Conservation (phyloP, 2,797 vertebrate species). For the Pseudochirops cupreus region DNA sequence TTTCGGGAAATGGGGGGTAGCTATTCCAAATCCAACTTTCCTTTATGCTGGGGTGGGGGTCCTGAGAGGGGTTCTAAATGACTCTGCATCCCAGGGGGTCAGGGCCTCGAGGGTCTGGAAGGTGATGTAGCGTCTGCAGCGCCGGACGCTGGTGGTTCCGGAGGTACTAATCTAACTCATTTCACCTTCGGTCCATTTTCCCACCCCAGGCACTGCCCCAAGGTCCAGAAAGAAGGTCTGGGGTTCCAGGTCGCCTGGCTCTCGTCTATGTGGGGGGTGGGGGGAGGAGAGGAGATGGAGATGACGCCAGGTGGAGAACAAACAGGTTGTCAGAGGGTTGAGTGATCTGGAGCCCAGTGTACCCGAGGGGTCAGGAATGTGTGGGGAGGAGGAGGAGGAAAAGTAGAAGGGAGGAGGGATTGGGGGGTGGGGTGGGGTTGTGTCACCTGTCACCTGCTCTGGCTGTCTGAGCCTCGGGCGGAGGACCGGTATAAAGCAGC, state of each 20-base stretch:
- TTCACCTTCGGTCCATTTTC: neutral
- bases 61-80: neutral
- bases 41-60: neutral
- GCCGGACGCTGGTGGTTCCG: neutral
- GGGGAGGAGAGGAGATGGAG: slow-evolving; percentile 34
- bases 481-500: slow-evolving; percentile 77
- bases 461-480: slow-evolving; percentile 53
- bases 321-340: slow-evolving; percentile 61
- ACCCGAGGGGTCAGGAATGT: slow-evolving; percentile 57
- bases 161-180: neutral
- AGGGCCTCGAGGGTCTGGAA: neutral
- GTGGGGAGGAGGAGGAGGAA: slow-evolving; percentile 62
- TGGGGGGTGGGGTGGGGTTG: slow-evolving; percentile 61
- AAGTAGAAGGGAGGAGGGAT: slow-evolving; percentile 41
- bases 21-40: slow-evolving; percentile 17
- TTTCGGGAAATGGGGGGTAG: slow-evolving; percentile 62
- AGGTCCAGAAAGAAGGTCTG: slow-evolving; percentile 17
- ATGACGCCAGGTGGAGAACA: slow-evolving; percentile 40
- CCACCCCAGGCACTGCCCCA: slow-evolving; percentile 1
- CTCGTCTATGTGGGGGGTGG: neutral
- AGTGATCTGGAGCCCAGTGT: slow-evolving; percentile 42
- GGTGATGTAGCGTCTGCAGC: neutral
- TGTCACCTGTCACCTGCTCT: slow-evolving; percentile 78
- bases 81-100: neutral
- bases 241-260: neutral